Percentiles rank a stretch among this genome's conserved stretches.
These are phyloP conservation scores for Notechis scutatus DNA, from an alignment of 2,113 vertebrate genomes.

Conservation along the genomic window DNA sequence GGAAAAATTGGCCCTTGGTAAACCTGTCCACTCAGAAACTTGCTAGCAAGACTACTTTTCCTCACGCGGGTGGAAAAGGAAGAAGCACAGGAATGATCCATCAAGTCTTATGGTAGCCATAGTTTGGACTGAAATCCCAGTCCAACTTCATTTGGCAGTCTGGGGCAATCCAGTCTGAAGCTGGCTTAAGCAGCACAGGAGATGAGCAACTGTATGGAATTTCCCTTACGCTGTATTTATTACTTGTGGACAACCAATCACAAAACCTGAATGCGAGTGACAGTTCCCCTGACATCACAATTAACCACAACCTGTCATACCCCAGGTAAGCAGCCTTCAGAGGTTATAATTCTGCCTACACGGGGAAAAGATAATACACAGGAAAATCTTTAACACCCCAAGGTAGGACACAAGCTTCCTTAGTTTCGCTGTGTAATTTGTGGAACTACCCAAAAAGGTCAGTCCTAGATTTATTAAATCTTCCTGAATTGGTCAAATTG, in stretches of 20 bases:
- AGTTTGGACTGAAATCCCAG: not conserved
- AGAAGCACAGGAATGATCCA: not conserved
- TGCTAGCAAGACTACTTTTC: not conserved
- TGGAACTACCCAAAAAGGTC: not conserved
- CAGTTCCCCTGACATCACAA: conserved; percentile 21
- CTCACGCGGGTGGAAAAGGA: not conserved
- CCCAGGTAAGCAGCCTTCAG: not conserved
- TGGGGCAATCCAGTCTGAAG: not conserved
- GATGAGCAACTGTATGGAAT: not conserved
- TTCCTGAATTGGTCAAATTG: not conserved
- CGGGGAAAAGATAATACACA: not conserved
- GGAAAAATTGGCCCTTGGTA: not conserved
- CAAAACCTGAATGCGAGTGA: not conserved
- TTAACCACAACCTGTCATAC: not conserved
- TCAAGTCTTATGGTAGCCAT: not conserved
- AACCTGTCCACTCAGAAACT: not conserved
- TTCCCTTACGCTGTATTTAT: not conserved
- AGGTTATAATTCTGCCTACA: not conserved
- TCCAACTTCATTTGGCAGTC: not conserved
- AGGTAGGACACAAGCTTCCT: conserved; percentile 1
- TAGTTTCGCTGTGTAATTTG: not conserved
- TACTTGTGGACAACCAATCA: conserved; percentile 10
- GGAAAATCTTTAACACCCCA: not conserved
- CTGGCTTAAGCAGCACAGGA: not conserved
- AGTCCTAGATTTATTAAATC: not conserved